Percentiles rank a stretch among this genome's conserved stretches.
phyloP scores from a whole-genome alignment of 1,140 invertebrate genomes.

The Caenorhabditis remanei region DNA sequence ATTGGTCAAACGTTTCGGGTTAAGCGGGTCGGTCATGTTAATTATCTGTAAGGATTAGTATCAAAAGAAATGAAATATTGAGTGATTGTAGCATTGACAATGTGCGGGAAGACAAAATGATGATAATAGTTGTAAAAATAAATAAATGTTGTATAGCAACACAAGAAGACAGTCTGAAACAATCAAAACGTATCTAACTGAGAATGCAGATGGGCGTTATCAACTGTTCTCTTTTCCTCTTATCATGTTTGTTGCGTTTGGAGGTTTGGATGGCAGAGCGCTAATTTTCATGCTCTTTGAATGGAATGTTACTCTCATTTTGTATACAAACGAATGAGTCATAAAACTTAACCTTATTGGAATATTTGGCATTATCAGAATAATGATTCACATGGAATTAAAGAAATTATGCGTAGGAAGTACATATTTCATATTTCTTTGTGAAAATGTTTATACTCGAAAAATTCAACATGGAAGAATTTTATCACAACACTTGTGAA shows the following conservation, averaged over 20 bases:
- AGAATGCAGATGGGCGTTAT: not conserved
- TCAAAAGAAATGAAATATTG: no score
- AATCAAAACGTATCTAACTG: not conserved
- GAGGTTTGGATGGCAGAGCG: not conserved
- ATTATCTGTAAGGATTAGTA: not conserved
- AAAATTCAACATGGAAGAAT: no score
- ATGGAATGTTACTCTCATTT: not conserved
- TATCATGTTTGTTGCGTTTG: not conserved
- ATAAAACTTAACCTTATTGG: no score
- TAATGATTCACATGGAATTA: no score
- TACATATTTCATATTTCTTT: no score
- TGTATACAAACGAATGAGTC: not conserved
- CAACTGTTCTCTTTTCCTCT: not conserved
- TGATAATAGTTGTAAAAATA: not conserved
- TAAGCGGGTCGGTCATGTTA: conserved; percentile 4
- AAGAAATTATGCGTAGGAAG: no score
- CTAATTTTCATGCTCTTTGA: not conserved
- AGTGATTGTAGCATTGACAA: not conserved
- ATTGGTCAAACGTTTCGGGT: not conserved
- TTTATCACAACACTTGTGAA: no score
- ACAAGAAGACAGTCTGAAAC: not conserved
- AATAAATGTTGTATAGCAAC: not conserved
- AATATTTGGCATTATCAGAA: no score
- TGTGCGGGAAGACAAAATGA: not conserved
- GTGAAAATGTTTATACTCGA: no score